Conservation (phyloP, 1,140 invertebrate species). For the Acromyrmex charruanus region DNA sequence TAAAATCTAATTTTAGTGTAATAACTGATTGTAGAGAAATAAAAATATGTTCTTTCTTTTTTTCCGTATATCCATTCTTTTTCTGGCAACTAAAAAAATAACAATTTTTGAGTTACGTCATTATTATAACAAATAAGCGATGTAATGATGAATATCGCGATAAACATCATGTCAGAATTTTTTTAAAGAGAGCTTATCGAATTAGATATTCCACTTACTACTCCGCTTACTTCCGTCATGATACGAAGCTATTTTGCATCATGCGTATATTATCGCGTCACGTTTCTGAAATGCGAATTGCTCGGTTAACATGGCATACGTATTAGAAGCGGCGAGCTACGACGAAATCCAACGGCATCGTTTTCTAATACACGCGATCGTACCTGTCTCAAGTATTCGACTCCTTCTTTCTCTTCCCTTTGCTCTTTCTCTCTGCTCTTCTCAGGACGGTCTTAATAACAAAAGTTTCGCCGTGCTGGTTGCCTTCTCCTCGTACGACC, state of each 20-base stretch:
- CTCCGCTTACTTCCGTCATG: conserved; percentile 8
- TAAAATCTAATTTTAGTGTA: no score
- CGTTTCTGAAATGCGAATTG: conserved; percentile 70
- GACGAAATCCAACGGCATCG: conserved; percentile 60
- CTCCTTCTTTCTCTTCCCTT: not conserved
- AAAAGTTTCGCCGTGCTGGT: conserved; percentile 72
- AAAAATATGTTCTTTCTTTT: no score
- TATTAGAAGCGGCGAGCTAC: conserved; percentile 54
- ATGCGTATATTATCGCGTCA: conserved; percentile 69
- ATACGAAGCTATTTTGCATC: conserved; percentile 23
- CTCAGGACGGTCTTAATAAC: conserved; percentile 72
- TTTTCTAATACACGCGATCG: conserved; percentile 74
- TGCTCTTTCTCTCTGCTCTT: not conserved
- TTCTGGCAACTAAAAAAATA: no score
- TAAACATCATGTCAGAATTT: not conserved
- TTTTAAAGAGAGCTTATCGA: not conserved
- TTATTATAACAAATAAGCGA: no score
- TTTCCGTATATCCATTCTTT: no score
- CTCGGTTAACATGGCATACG: conserved; percentile 55
- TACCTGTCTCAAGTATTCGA: conserved; percentile 57
- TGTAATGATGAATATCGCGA: not conserved
- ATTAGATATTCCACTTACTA: not conserved
- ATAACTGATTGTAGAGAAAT: no score
- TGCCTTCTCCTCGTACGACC: conserved; percentile 53
- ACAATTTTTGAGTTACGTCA: no score